Percentiles rank a stretch among this genome's conserved stretches.
These are phyloP conservation scores for Drosophila nr. perissopoda DNA, from an alignment of 2,888 invertebrate genomes.

Conservation along the genomic window DNA sequence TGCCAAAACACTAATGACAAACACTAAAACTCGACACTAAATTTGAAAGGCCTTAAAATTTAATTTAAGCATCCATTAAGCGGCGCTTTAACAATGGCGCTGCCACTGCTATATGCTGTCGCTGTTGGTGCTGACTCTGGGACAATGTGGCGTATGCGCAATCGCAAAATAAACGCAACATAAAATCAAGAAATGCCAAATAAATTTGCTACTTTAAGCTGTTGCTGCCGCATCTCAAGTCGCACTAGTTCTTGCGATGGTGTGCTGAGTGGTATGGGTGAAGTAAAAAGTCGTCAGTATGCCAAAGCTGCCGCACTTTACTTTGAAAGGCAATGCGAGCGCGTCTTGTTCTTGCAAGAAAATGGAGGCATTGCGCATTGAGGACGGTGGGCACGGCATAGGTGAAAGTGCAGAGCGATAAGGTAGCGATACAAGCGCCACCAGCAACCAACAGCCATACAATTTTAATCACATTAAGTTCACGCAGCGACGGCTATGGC, in stretches of 20 bases:
- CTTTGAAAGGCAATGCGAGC: conserved; percentile 47
- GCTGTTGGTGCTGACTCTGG: conserved; percentile 13
- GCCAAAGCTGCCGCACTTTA: conserved; percentile 63
- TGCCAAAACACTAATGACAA: conserved; percentile 80
- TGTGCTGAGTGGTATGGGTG: neutral
- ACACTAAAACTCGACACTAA: conserved; percentile 77
- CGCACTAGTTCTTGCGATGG: conserved; percentile 28
- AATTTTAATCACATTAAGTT: conserved; percentile 79
- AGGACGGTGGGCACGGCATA: conserved; percentile 28
- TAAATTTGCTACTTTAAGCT: conserved; percentile 75
- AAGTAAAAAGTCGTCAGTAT: conserved; percentile 13
- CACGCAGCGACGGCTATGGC: conserved; percentile 26
- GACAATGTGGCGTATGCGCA: conserved; percentile 58
- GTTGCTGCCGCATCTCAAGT: conserved; percentile 35
- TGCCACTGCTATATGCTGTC: conserved; percentile 4
- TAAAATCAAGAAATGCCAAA: conserved; percentile 74
- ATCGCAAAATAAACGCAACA: conserved; percentile 70
- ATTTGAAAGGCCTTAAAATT: conserved; percentile 77
- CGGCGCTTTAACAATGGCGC: conserved; percentile 57
- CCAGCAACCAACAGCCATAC: conserved; percentile 59
- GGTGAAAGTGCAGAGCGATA: conserved; percentile 55
- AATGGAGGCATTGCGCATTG: conserved; percentile 3
- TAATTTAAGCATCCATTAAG: conserved; percentile 77
- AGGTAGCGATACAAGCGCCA: conserved; percentile 32
- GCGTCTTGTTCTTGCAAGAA: conserved; percentile 5